phyloP scores from a whole-genome alignment of 30 jellyfish, hydroid and myxozoan genomes.

The Catostylus mosaicus region DNA sequence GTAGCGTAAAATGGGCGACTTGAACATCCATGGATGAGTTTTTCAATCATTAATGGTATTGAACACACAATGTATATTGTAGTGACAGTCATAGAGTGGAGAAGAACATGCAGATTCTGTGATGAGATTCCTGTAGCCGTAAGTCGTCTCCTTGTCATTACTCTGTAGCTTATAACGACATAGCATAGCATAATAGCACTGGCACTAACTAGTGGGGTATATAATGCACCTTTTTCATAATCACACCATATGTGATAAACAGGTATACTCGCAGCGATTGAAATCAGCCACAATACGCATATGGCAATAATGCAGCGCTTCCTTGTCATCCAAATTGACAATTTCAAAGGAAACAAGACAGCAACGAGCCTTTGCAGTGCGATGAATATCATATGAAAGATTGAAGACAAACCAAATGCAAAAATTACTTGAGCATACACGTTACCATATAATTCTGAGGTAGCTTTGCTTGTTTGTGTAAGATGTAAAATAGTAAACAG shows the following conservation, averaged over 20 bases:
- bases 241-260: neutral
- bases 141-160: neutral
- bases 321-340: slow-evolving; percentile 2
- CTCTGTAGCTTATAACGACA: neutral
- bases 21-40: neutral
- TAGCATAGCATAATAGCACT: neutral
- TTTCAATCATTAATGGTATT: neutral
- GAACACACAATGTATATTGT: neutral
- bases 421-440: neutral
- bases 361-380: slow-evolving; percentile 30
- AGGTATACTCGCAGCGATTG: neutral
- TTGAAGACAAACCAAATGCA: neutral
- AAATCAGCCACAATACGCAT: neutral
- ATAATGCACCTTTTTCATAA: neutral
- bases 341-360: slow-evolving; percentile 5
- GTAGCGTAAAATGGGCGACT: neutral
- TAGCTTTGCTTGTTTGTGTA: neutral
- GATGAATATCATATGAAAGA: slow-evolving; percentile 8
- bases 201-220: neutral
- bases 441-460: neutral
- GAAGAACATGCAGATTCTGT: neutral
- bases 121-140: neutral
- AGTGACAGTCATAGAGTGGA: neutral
- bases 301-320: neutral
- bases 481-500: neutral